These are phyloP conservation scores for Zapus hudsonius DNA, from an alignment of 2,113 vertebrate genomes.

Conservation along the genomic window DNA sequence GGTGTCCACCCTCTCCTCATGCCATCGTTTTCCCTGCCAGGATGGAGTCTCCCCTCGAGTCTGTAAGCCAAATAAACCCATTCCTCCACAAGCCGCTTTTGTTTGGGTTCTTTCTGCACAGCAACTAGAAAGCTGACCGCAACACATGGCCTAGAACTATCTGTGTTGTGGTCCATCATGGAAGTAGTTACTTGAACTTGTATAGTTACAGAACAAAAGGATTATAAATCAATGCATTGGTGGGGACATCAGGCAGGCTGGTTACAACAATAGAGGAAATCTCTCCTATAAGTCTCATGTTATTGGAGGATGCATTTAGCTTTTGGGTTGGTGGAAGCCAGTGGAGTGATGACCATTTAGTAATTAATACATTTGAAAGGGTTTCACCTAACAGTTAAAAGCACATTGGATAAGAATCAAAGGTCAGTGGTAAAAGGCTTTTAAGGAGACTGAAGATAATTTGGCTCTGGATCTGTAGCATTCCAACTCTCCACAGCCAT, in stretches of 20 bases:
- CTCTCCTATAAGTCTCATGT: not conserved
- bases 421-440: not conserved
- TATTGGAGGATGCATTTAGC: not conserved
- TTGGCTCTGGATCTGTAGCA: not conserved
- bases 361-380: not conserved
- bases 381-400: not conserved
- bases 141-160: not conserved
- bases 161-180: too few species aligned
- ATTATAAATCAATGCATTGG: not conserved
- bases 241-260: not conserved
- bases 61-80: too few species aligned
- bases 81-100: too few species aligned
- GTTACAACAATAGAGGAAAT: not conserved
- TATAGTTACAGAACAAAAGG: not conserved
- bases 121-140: too few species aligned
- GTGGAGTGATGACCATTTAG: not conserved
- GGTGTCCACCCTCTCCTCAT: too few species aligned
- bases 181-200: not conserved
- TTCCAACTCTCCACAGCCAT: not conserved
- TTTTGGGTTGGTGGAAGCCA: not conserved
- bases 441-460: not conserved
- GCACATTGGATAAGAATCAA: not conserved
- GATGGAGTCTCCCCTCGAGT: too few species aligned
- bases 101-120: too few species aligned
- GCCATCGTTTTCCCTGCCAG: too few species aligned